Evolutionary conservation across 2,888 invertebrate genomes (phyloP).

Genomic region (Conomelus anceps): DNA sequence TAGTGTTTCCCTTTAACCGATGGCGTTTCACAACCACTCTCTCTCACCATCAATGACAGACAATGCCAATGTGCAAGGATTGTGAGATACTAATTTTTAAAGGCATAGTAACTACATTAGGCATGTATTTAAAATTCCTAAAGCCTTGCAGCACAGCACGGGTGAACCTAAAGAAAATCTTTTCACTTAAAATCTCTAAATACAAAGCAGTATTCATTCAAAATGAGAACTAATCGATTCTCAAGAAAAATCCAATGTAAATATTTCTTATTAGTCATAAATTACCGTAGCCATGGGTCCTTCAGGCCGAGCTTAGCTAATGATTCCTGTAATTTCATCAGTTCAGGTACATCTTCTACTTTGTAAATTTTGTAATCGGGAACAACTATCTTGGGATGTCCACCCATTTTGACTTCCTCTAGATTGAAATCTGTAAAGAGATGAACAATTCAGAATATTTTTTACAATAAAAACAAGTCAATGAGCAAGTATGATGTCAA

Average conservation of each 20-base stretch:
- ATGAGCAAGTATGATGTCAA: no score
- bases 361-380: slow-evolving; percentile 68
- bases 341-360: slow-evolving; percentile 59
- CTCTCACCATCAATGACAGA: no score
- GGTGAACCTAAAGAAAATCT: no score
- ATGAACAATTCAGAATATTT: background rate
- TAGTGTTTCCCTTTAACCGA: no score
- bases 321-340: slow-evolving; percentile 56
- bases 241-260: background rate
- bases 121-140: no score
- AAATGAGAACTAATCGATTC: background rate
- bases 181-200: no score
- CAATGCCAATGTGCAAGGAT: no score
- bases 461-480: background rate
- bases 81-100: no score
- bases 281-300: slow-evolving; percentile 80
- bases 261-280: background rate
- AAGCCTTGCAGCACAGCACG: no score
- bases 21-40: no score
- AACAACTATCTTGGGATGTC: slow-evolving; percentile 41
- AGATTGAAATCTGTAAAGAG: background rate
- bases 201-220: background rate
- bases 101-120: no score
- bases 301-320: slow-evolving; percentile 64
- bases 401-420: slow-evolving; percentile 14